A percentile compares a stretch with the other conserved stretches of the same genome.
These are phyloP conservation scores for Aeoliscus strigatus DNA, from an alignment of 2,797 vertebrate genomes.

Conservation along the genomic window DNA sequence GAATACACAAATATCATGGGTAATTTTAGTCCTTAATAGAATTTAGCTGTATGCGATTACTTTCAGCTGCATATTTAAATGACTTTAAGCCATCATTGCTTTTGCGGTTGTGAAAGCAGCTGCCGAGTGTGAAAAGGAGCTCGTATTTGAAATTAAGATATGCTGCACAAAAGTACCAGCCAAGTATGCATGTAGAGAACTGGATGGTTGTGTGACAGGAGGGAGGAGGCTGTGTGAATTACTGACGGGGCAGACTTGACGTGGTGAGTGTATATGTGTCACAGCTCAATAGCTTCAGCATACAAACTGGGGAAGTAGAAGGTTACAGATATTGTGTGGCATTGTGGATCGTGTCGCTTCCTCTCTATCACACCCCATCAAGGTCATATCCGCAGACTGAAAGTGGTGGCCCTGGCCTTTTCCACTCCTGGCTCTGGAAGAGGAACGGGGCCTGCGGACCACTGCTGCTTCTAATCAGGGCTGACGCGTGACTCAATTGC, in stretches of 20 bases:
- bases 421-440: slow-evolving; percentile 71
- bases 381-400: slow-evolving; percentile 72
- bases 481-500: slow-evolving; percentile 81
- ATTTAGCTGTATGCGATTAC: slow-evolving; percentile 12
- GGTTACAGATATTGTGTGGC: slow-evolving; percentile 72
- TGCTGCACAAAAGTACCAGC: slow-evolving; percentile 35
- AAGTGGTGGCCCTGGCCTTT: slow-evolving; percentile 71
- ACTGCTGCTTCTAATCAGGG: slow-evolving; percentile 79
- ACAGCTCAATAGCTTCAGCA: slow-evolving; percentile 57
- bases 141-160: slow-evolving; percentile 31
- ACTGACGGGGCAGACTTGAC: slow-evolving; percentile 54
- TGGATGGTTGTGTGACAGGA: slow-evolving; percentile 48
- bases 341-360: slow-evolving; percentile 67
- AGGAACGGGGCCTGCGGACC: slow-evolving; percentile 65
- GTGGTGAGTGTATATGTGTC: slow-evolving; percentile 43
- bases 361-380: slow-evolving; percentile 72
- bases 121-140: slow-evolving; percentile 28
- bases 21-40: slow-evolving; percentile 7
- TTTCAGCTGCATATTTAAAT: slow-evolving; percentile 14
- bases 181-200: slow-evolving; percentile 45
- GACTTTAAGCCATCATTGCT: slow-evolving; percentile 30
- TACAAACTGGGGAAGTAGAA: slow-evolving; percentile 49
- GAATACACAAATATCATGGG: background rate
- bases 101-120: slow-evolving; percentile 25
- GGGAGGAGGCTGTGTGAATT: slow-evolving; percentile 54